Base-by-base conservation (phyloP, 2,888 invertebrate genomes). In the Drosophila kokeensis region DNA sequence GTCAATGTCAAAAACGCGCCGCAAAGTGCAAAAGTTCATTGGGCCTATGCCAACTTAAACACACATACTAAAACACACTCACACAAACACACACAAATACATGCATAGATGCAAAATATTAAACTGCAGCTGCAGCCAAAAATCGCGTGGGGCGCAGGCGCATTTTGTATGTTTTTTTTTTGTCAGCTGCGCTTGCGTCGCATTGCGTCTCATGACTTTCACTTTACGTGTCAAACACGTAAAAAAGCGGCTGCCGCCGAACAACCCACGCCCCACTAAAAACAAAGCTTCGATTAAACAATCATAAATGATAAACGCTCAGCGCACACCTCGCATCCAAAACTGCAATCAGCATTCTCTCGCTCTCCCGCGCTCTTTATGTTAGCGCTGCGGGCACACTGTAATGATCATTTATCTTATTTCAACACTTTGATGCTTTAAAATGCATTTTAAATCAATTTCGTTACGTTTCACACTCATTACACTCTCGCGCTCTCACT, bases 391-490 rank as follows among this genome's bases (percentile, higher is more conserved):
- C 72, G 58, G 74, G 78, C 79, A 38, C 36, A 60, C 60, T 69
- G 79, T 70, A 62, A 83, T 79, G 73, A 89, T 79, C 90, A 87
- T 91, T 89, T 74, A 89, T 91, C 87, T 90, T 87, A 81, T 91
- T 87, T 83, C 85, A 89, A 89, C 89, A 89, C 89, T 82, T 89
- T 87, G 82, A 82, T 81, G 86, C 84, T 80, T 90, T 84, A 90
- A 85, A 84, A 84, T 84, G 83, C 83, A 90, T 90, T 91, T 82
- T 79, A 84, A 90, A 90, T 91, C 86, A 87, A 91, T 91, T 90
- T 89, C 71, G 87, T 79, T 83, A 75, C 82, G 69, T 78, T 82
- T 76, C 58, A 81, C 73, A 71, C 79, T 54, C 53, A 57, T 58
- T 52, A 55, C 52, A 55, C 38, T 36, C 18, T 36, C 10, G 27